Evolutionary conservation across 1,140 invertebrate species (phyloP).

Genomic region (Schlechtendalia chinensis): DNA sequence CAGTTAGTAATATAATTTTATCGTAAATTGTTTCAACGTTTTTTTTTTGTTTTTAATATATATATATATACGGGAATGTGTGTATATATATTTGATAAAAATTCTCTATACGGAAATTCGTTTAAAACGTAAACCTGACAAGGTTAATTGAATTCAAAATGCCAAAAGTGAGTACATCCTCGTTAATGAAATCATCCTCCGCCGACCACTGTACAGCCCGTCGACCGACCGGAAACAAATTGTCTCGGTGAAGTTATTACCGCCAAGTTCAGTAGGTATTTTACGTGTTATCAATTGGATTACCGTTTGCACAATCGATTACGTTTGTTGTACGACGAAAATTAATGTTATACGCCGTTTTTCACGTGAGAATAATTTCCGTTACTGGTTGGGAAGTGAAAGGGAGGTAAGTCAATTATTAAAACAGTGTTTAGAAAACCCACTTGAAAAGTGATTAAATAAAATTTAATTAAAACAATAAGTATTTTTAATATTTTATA

Average conservation of each 20-base stretch:
- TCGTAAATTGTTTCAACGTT: neutral
- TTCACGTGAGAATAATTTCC: too few species aligned
- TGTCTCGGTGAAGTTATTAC: conserved; percentile 12
- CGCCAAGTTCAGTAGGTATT: conserved; percentile 8
- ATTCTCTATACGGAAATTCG: neutral
- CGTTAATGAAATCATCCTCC: conserved; percentile 30
- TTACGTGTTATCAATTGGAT: conserved; percentile 30
- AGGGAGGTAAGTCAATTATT: too few species aligned
- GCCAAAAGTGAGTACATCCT: conserved; percentile 7
- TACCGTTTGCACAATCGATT: neutral
- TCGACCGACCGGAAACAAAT: conserved; percentile 13
- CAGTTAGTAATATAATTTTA: neutral
- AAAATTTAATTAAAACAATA: too few species aligned
- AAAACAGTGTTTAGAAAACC: too few species aligned
- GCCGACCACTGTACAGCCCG: neutral
- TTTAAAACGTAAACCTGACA: conserved; percentile 21
- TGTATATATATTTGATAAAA: conserved; percentile 1
- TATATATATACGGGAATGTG: neutral
- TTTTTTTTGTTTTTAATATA: neutral
- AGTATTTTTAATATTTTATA: too few species aligned
- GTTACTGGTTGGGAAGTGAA: too few species aligned
- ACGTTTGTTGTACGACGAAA: neutral
- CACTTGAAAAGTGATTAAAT: too few species aligned
- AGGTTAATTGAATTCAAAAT: conserved; percentile 10
- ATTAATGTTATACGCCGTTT: neutral